Conservation (phyloP, 2,888 invertebrate genomes). For the Limenitis camilla region DNA sequence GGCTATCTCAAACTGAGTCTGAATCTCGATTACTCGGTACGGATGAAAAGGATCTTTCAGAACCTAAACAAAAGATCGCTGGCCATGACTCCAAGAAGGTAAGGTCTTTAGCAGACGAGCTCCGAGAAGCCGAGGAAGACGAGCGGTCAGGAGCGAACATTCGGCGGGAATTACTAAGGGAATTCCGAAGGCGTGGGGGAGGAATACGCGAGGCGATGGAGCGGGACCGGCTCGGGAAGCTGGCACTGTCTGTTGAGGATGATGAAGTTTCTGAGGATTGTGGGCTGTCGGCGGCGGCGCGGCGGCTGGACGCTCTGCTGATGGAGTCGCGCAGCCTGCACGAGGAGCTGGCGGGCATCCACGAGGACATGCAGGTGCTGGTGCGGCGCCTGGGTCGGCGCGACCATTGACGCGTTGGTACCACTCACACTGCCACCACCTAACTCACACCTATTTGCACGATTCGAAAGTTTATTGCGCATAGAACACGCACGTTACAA, state of each 20-base stretch:
- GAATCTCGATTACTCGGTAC: slow-evolving; percentile 21
- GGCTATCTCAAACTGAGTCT: slow-evolving; percentile 32
- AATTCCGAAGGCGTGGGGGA: slow-evolving; percentile 41
- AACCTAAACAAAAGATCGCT: slow-evolving; percentile 16
- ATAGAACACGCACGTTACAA: slow-evolving; percentile 13
- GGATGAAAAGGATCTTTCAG: slow-evolving; percentile 3
- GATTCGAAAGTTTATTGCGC: slow-evolving; percentile 6
- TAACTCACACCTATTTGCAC: slow-evolving; percentile 15
- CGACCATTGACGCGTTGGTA: slow-evolving; percentile 64
- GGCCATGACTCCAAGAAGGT: slow-evolving; percentile 30
- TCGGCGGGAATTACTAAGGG: slow-evolving; percentile 37
- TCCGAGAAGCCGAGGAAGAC: slow-evolving; percentile 58
- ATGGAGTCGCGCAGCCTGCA: slow-evolving; percentile 63
- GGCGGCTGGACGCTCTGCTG: slow-evolving; percentile 58
- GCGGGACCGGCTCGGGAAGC: slow-evolving; percentile 54
- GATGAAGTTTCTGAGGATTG: slow-evolving; percentile 45
- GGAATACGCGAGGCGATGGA: slow-evolving; percentile 49
- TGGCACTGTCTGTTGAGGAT: slow-evolving; percentile 64
- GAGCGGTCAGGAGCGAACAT: slow-evolving; percentile 36
- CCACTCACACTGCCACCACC: slow-evolving; percentile 36
- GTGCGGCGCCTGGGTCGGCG: slow-evolving; percentile 58
- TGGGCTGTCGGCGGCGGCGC: slow-evolving; percentile 52
- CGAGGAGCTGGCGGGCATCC: slow-evolving; percentile 64
- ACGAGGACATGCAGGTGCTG: slow-evolving; percentile 72
- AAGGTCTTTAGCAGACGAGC: slow-evolving; percentile 58